Percentiles rank a stretch among this genome's conserved stretches.
These are phyloP conservation scores for Cherax quadricarinatus DNA, from an alignment of 1,140 invertebrate genomes.

Conservation along the genomic window DNA sequence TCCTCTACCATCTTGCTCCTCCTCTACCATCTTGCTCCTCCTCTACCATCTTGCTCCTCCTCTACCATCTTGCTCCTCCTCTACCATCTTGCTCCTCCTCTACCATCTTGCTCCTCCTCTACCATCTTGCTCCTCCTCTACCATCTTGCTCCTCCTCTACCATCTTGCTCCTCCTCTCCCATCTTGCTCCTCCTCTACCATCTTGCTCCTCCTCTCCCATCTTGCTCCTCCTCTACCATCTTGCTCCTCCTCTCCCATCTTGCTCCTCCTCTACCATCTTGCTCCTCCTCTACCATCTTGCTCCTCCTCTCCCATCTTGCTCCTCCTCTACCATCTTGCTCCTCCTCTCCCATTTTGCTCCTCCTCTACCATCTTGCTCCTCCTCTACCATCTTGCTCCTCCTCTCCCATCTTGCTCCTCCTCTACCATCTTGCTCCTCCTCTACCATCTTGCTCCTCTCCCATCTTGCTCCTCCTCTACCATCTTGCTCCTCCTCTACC, in stretches of 20 bases:
- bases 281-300: background rate
- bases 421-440: background rate
- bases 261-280: background rate
- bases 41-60: too few relatives aligned
- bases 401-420: background rate
- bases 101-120: too few relatives aligned
- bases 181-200: background rate
- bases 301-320: background rate
- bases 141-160: background rate
- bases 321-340: background rate
- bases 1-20: background rate
- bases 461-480: background rate
- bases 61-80: background rate
- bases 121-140: too few relatives aligned
- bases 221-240: background rate
- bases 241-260: background rate
- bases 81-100: background rate
- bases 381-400: background rate
- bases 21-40: background rate
- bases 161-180: background rate
- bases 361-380: background rate
- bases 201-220: too few relatives aligned
- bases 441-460: background rate
- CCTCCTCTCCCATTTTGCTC: background rate
- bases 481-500: background rate